phyloP scores from a whole-genome alignment of 1,140 invertebrate species.

The Lasaia peninsularis region DNA sequence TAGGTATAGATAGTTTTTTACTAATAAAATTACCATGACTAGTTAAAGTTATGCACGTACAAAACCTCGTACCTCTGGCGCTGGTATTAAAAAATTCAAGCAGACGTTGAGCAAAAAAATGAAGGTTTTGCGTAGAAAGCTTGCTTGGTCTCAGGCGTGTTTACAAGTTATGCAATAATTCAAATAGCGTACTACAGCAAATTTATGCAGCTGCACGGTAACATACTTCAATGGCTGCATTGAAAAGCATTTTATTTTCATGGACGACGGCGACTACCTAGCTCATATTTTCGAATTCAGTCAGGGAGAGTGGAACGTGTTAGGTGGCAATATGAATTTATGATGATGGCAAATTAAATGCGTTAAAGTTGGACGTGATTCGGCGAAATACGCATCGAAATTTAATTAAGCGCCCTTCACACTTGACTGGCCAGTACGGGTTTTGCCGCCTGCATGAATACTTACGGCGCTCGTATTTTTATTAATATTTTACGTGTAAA shows the following conservation, averaged over 20 bases:
- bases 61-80: too few species aligned
- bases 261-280: constrained; percentile 48
- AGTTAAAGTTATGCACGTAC: too few species aligned
- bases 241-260: constrained; percentile 71
- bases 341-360: constrained; percentile 62
- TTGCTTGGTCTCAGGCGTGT: constrained; percentile 53
- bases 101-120: constrained; percentile 49
- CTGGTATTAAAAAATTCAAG: constrained; percentile 23
- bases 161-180: constrained; percentile 74
- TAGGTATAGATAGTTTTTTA: too few species aligned
- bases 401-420: constrained; percentile 61
- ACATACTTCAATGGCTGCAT: constrained; percentile 70
- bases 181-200: constrained; percentile 65
- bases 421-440: constrained; percentile 43
- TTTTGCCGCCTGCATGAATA: constrained; percentile 31
- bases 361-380: constrained; percentile 59
- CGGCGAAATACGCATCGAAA: constrained; percentile 49
- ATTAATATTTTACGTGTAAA: constrained; percentile 29
- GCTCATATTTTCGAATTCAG: constrained; percentile 57
- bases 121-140: constrained; percentile 43
- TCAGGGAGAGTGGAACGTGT: constrained; percentile 44
- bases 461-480: too few species aligned
- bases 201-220: constrained; percentile 67
- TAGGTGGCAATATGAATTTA: constrained; percentile 64
- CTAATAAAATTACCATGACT: too few species aligned